Evolutionary conservation across 2,888 invertebrate species (phyloP).

Genomic region (Lordiphosa andalusiaca): DNA sequence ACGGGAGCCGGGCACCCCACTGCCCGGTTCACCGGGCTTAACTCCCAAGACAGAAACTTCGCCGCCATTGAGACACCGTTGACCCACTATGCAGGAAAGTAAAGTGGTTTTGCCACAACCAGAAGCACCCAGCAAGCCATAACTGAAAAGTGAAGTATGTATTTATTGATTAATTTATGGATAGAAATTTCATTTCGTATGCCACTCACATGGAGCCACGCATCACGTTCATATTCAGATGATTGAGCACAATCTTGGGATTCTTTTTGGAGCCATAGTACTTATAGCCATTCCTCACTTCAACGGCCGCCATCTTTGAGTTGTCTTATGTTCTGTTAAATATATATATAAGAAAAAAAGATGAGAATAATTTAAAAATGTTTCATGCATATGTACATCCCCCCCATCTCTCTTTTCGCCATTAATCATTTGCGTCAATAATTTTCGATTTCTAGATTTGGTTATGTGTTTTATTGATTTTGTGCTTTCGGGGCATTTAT

Average conservation of each 20-base stretch:
- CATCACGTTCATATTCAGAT: constrained; percentile 87
- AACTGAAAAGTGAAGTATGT: constrained; percentile 81
- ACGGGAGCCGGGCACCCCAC: constrained; percentile 85
- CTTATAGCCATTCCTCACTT: constrained; percentile 86
- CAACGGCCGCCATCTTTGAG: constrained; percentile 82
- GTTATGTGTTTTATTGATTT: constrained; percentile 73
- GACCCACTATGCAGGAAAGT: constrained; percentile 91
- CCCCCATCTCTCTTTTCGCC: constrained; percentile 8
- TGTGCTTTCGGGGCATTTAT: constrained; percentile 50
- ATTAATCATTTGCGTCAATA: constrained; percentile 65
- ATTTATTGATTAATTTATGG: background rate
- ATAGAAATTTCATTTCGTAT: constrained; percentile 45
- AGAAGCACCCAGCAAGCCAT: constrained; percentile 93
- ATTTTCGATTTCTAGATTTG: constrained; percentile 50
- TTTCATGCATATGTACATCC: background rate
- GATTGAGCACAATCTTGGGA: constrained; percentile 84
- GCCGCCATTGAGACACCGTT: constrained; percentile 87
- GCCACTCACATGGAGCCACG: constrained; percentile 88
- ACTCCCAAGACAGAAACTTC: constrained; percentile 88
- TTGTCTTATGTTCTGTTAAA: constrained; percentile 11
- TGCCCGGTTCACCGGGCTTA: constrained; percentile 85
- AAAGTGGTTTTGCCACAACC: constrained; percentile 96
- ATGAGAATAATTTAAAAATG: background rate
- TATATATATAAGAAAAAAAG: background rate
- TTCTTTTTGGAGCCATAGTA: constrained; percentile 83